Evolutionary conservation across 2,113 vertebrate species (phyloP).

Genomic region (Pontoporia blainvillei): DNA sequence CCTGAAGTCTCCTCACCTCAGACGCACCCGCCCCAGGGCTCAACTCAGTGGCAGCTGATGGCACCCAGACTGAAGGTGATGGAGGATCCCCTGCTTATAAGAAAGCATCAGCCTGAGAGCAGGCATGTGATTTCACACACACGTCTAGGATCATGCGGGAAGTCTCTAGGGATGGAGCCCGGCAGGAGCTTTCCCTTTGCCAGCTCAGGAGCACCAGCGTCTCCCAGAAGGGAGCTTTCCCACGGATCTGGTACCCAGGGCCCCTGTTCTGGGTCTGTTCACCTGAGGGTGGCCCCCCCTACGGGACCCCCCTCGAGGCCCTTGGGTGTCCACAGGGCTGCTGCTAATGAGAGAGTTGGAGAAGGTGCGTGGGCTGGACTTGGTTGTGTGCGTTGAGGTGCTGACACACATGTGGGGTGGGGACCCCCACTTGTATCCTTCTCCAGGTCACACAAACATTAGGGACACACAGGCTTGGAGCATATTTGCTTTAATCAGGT

Average conservation of each 20-base stretch:
- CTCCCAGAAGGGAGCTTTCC: too few relatives aligned
- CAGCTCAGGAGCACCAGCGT: too few relatives aligned
- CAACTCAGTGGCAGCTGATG: too few relatives aligned
- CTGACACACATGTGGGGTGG: rapidly evolving
- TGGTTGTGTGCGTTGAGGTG: not conserved
- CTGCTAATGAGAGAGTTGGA: not conserved
- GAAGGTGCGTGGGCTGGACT: not conserved
- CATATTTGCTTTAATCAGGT: not conserved
- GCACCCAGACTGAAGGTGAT: too few relatives aligned
- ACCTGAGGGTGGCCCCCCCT: not conserved
- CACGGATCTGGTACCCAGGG: not conserved
- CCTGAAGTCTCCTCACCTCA: too few relatives aligned
- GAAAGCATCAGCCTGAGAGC: too few relatives aligned
- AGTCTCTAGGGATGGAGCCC: too few relatives aligned
- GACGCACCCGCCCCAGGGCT: too few relatives aligned
- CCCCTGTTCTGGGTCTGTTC: not conserved
- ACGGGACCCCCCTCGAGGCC: not conserved
- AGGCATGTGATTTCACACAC: too few relatives aligned
- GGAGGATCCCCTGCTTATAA: too few relatives aligned
- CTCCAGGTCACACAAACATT: not conserved
- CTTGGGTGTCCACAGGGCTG: not conserved
- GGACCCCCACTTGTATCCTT: not conserved
- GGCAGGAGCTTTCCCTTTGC: too few relatives aligned
- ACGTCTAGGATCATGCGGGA: too few relatives aligned
- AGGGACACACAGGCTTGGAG: not conserved